Evolutionary conservation across 2,113 vertebrate genomes (phyloP), one percentile per base, ranked within the genome.

Genomic region (Tympanuchus pallidicinctus): DNA sequence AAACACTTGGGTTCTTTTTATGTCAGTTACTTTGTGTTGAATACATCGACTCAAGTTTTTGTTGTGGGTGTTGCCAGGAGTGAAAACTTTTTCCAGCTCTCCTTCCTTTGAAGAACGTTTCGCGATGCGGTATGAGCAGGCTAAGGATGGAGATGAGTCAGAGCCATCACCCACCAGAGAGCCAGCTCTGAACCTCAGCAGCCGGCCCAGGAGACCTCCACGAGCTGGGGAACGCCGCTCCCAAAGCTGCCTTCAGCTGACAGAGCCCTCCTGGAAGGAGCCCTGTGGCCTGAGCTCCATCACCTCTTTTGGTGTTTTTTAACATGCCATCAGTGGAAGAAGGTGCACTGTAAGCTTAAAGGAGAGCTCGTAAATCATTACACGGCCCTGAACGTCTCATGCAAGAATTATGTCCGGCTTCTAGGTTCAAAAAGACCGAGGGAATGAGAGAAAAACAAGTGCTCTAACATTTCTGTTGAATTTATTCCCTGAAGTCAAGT

Each of bases 81-180:
- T 25, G 81, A 40, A 47, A 89, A 90, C 66, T 87, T 90, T 56
- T 47, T 54, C 73, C 50, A 65, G 20, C 59, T 59, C 56, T 85
- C 50, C 59, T 82, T 59, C 42, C 82, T 92, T 84, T 94, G 83
- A 81, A 74, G 88, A 63, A 34, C 8, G 66, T 21, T 45, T 82
- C 71, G 38, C 63, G 40, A 59, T 54, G 27, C 65, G 42, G 71
- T 21, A 82, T 91, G 95, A 96, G 75, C 85, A 88, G 94, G 92
- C 84, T 57, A 4, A 67, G 78, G 90, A 57, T 27, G 82, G 32
- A 60, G 84, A 87, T 94, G 92, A 96, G 66, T 95, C 95, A 96
- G 66, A 79, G 2, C 81, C 34, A 28, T 47, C 90, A 27, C 71
- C 86, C 86, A 63, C 25, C 0, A 1, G 74, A 64, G 28, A 87